phyloP scores from a whole-genome alignment of 2,113 vertebrate genomes.

The Gobiocypris rarus region DNA sequence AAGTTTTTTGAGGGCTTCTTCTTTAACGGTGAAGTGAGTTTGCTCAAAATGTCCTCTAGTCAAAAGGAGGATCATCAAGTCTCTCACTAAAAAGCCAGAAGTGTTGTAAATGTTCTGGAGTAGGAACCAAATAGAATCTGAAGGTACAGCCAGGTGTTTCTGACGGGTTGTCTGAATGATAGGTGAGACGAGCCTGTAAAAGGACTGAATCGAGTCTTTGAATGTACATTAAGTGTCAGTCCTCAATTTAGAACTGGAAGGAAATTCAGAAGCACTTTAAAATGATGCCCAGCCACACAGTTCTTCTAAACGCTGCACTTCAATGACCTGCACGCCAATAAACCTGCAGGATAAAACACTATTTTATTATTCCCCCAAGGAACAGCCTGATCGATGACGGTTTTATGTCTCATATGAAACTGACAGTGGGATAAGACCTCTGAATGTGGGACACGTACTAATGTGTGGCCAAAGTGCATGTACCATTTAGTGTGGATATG shows the following conservation, averaged over 20 bases:
- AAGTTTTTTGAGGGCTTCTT: background rate
- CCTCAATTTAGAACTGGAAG: background rate
- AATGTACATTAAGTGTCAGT: constrained; percentile 23
- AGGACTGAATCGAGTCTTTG: background rate
- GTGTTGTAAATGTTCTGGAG: background rate
- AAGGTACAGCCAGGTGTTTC: background rate
- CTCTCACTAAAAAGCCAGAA: constrained; percentile 5
- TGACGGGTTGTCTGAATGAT: background rate
- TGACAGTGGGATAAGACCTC: background rate
- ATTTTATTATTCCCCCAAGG: background rate
- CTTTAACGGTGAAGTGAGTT: background rate
- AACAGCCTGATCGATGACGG: background rate
- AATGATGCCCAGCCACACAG: background rate
- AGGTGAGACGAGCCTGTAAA: background rate
- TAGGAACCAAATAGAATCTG: constrained; percentile 18
- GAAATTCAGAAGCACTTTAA: constrained; percentile 35
- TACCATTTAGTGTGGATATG: background rate
- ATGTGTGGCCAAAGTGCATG: background rate
- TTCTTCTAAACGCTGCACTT: background rate
- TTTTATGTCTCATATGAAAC: background rate
- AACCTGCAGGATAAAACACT: background rate
- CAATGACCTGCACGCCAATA: background rate
- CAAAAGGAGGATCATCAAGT: constrained; percentile 16
- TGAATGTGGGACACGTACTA: constrained; percentile 8
- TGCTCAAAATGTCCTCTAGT: constrained; percentile 12